Evolutionary conservation across 2,888 invertebrate genomes (phyloP).

Genomic region (Trachelus stipa): DNA sequence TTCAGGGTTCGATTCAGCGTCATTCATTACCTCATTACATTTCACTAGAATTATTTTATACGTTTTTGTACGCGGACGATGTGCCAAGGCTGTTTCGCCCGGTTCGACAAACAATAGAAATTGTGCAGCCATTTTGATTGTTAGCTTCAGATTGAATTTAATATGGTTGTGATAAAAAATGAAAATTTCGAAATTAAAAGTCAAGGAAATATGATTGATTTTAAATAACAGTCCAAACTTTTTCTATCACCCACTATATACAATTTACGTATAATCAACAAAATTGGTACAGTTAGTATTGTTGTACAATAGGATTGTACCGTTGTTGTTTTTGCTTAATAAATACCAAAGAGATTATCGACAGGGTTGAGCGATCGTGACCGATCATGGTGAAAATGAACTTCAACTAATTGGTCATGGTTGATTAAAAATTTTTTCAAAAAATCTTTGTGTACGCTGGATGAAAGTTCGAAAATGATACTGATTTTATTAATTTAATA

Average conservation of each 20-base stretch:
- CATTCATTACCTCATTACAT: constrained; percentile 1
- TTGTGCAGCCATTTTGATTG: background rate
- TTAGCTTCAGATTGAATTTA: background rate
- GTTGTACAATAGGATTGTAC: background rate
- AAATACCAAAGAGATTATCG: background rate
- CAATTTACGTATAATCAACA: no score
- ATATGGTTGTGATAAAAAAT: background rate
- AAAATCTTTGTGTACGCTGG: background rate
- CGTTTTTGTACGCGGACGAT: background rate
- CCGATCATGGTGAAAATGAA: background rate
- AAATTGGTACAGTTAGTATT: background rate
- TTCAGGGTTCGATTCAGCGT: background rate
- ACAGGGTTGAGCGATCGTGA: background rate
- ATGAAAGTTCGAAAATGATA: background rate
- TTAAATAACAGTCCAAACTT: background rate
- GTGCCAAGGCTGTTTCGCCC: background rate
- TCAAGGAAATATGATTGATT: no score
- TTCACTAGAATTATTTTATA: constrained; percentile 1
- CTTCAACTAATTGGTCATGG: background rate
- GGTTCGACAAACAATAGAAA: background rate
- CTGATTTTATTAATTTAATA: background rate
- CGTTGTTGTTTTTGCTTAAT: background rate
- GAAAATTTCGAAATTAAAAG: no score
- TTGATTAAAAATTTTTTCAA: background rate
- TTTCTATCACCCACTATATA: background rate